A percentile compares a stretch with the other conserved stretches of the same genome.
These are phyloP conservation scores for Sycobia sp. DNA, from an alignment of 1,140 invertebrate species.

Conservation along the genomic window DNA sequence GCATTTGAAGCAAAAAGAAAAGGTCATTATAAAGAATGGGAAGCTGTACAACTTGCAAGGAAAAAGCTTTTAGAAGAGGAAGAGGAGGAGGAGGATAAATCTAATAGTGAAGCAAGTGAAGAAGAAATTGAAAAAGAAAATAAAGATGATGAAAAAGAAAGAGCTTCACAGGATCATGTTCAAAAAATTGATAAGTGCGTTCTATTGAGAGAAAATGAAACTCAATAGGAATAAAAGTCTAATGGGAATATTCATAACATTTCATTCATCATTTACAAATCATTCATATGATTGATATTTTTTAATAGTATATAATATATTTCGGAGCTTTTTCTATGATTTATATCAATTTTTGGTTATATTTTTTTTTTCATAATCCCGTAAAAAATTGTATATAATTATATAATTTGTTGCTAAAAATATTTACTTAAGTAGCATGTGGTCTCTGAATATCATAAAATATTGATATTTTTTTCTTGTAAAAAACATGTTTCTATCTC, in stretches of 20 bases:
- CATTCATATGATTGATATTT: constrained; percentile 42
- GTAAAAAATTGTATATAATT: constrained; percentile 31
- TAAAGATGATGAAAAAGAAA: constrained; percentile 65
- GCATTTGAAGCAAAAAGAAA: constrained; percentile 91
- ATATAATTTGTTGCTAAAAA: constrained; percentile 5
- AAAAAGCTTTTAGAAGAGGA: constrained; percentile 89
- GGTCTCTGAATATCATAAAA: no score
- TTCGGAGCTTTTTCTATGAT: constrained; percentile 34
- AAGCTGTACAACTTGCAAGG: constrained; percentile 87
- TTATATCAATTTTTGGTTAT: constrained; percentile 8
- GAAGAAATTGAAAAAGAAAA: constrained; percentile 50
- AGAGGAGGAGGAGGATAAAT: constrained; percentile 81
- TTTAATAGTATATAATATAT: constrained; percentile 38
- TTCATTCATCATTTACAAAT: constrained; percentile 35
- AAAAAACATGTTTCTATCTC: no score
- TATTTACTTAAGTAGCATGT: no score
- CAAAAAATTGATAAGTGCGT: constrained; percentile 53
- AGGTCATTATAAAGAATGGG: constrained; percentile 96
- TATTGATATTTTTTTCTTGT: no score
- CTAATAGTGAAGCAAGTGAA: constrained; percentile 81
- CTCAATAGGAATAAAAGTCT: constrained; percentile 43
- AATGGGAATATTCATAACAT: constrained; percentile 39
- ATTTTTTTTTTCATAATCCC: constrained; percentile 14
- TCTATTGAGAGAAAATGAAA: constrained; percentile 53
- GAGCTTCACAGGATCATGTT: constrained; percentile 72